Evolutionary conservation across 30 jellyfish, hydroid and myxozoan genomes (phyloP).

Genomic region (Aurelia sp.): DNA sequence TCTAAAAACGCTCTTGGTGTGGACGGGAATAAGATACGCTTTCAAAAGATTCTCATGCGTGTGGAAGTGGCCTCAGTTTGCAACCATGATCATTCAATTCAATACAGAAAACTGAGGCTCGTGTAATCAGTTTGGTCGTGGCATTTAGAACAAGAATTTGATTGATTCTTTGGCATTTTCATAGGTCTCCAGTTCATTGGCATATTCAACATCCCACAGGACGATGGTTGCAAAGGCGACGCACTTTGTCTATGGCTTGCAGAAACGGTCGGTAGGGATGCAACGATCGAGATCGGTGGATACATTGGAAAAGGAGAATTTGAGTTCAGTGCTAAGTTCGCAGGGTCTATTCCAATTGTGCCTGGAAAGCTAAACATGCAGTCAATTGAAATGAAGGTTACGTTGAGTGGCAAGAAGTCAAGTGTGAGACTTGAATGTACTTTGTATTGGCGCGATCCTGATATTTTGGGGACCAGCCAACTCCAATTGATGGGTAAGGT

Average conservation of each 20-base stretch:
- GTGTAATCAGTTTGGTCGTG: too few relatives aligned
- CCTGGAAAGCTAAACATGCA: constrained; percentile 45
- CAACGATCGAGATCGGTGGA: constrained; percentile 64
- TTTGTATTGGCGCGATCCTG: constrained; percentile 48
- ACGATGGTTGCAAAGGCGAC: constrained; percentile 70
- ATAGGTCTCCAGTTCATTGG: constrained; percentile 57
- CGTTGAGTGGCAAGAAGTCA: constrained; percentile 37
- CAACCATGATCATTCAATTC: too few relatives aligned
- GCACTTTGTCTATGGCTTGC: constrained; percentile 65
- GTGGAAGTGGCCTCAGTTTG: too few relatives aligned
- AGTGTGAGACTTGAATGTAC: constrained; percentile 40
- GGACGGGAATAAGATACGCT: too few relatives aligned
- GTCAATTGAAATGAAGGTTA: constrained; percentile 22
- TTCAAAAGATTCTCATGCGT: too few relatives aligned
- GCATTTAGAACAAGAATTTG: too few relatives aligned
- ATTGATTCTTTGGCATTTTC: too few relatives aligned
- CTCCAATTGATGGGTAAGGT: constrained; percentile 49
- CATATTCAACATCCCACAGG: constrained; percentile 66
- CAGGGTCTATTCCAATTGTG: constrained; percentile 40
- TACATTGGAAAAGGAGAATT: constrained; percentile 26
- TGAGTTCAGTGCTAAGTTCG: constrained; percentile 37
- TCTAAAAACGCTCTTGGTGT: too few relatives aligned
- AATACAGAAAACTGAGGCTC: too few relatives aligned
- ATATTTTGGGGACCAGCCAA: constrained; percentile 42
- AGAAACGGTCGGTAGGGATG: constrained; percentile 69